Evolutionary conservation across 2,888 invertebrate genomes (phyloP).

Genomic region (Parasteatoda lunata): DNA sequence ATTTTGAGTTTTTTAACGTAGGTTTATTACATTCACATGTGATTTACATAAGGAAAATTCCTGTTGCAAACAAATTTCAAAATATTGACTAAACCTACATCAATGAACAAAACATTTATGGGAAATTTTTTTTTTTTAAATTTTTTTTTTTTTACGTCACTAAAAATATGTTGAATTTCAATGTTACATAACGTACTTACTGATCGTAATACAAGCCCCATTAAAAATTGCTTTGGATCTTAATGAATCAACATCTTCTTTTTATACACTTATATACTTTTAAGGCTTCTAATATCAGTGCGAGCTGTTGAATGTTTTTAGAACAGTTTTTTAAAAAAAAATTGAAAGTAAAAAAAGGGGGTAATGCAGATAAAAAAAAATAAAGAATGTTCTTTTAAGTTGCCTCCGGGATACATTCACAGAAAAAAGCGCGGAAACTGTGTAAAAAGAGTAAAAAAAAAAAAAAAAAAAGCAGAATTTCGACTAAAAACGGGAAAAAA

Average conservation of each 20-base stretch:
- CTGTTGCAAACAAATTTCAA: too few relatives aligned
- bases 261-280: constrained; percentile 17
- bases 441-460: constrained; percentile 21
- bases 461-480: constrained; percentile 10
- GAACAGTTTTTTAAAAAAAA: constrained; percentile 9
- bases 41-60: too few relatives aligned
- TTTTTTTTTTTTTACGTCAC: not conserved
- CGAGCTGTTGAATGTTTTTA: constrained; percentile 30
- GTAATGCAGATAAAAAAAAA: constrained; percentile 18
- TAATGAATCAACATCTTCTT: constrained; percentile 17
- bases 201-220: too few relatives aligned
- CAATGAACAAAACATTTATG: too few relatives aligned
- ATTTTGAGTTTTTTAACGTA: too few relatives aligned
- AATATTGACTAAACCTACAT: too few relatives aligned
- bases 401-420: constrained; percentile 39
- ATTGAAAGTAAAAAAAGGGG: not conserved
- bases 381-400: constrained; percentile 47
- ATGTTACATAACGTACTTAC: too few relatives aligned
- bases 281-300: constrained; percentile 6
- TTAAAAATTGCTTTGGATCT: constrained; percentile 5
- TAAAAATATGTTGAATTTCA: not conserved
- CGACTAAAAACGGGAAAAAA: constrained; percentile 9
- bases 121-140: not conserved
- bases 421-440: not conserved
- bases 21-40: too few relatives aligned